Evolutionary conservation across 2,113 vertebrate genomes (phyloP).

Genomic region (Nibea coibor): DNA sequence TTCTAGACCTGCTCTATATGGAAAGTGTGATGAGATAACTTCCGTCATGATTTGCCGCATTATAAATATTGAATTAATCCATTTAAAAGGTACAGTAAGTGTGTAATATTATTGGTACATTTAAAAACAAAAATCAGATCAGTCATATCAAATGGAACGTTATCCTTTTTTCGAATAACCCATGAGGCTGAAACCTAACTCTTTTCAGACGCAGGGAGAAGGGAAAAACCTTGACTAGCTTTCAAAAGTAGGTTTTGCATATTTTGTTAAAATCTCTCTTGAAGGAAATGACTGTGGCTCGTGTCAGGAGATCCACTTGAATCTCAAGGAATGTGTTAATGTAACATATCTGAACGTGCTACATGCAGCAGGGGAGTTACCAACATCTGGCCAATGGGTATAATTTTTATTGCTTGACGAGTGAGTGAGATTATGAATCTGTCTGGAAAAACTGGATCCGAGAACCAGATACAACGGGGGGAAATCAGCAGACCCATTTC

Average conservation of each 20-base stretch:
- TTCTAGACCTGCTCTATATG: too few relatives aligned
- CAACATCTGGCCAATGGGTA: conserved; percentile 35
- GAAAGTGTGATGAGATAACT: too few relatives aligned
- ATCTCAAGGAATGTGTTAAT: conserved; percentile 43
- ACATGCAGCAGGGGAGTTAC: conserved; percentile 23
- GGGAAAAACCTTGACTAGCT: not conserved
- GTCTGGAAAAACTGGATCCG: conserved; percentile 12
- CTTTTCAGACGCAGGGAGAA: not conserved
- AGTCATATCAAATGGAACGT: not conserved
- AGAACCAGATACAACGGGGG: not conserved
- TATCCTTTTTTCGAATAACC: not conserved
- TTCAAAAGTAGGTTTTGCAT: conserved; percentile 16
- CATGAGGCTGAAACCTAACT: not conserved
- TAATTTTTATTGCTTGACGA: conserved; percentile 24
- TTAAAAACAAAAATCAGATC: not conserved
- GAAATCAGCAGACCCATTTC: conserved; percentile 1
- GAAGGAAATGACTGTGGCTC: conserved; percentile 30
- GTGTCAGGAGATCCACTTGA: conserved; percentile 1
- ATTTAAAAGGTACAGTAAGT: too few relatives aligned
- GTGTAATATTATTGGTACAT: too few relatives aligned
- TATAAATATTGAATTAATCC: too few relatives aligned
- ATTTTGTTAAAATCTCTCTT: conserved; percentile 21
- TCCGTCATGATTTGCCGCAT: too few relatives aligned
- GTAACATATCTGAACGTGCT: conserved; percentile 3
- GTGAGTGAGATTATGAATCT: conserved; percentile 18